A percentile compares a stretch with the other conserved stretches of the same genome.
phyloP scores from a whole-genome alignment of 2,888 invertebrate genomes.

The Prosopocoilus inquinatus region DNA sequence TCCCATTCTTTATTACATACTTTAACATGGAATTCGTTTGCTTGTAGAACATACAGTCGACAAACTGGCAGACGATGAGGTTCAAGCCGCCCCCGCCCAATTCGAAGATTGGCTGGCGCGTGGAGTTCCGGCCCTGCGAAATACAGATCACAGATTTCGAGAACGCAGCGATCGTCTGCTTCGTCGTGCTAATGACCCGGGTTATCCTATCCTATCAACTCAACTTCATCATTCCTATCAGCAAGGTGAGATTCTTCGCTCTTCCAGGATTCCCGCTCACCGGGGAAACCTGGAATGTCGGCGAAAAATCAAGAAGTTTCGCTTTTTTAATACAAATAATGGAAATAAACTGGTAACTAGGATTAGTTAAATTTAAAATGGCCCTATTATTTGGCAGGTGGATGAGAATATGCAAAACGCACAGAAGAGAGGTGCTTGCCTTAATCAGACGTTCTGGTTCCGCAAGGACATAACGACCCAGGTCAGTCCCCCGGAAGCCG shows the following conservation, averaged over 20 bases:
- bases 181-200: slow-evolving; percentile 93
- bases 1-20: neutral
- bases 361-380: neutral
- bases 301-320: neutral
- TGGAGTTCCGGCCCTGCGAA: slow-evolving; percentile 98
- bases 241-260: slow-evolving; percentile 59
- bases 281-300: neutral
- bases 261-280: neutral
- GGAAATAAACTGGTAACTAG: neutral
- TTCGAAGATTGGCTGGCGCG: slow-evolving; percentile 97
- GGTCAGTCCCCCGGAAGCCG: slow-evolving; percentile 50
- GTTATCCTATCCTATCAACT: slow-evolving; percentile 95
- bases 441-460: slow-evolving; percentile 89
- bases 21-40: slow-evolving; percentile 27
- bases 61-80: slow-evolving; percentile 99
- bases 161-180: slow-evolving; percentile 98
- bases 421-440: slow-evolving; percentile 86
- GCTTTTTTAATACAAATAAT: neutral
- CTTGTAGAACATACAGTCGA: slow-evolving; percentile 92
- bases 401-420: slow-evolving; percentile 97
- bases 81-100: slow-evolving; percentile 98
- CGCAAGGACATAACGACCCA: slow-evolving; percentile 70
- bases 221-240: slow-evolving; percentile 96
- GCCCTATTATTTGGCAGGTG: slow-evolving; percentile 53
- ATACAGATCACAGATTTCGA: slow-evolving; percentile 99